Evolutionary conservation across 2,888 invertebrate species (phyloP).

Genomic region (Ichneumon xanthorius): DNA sequence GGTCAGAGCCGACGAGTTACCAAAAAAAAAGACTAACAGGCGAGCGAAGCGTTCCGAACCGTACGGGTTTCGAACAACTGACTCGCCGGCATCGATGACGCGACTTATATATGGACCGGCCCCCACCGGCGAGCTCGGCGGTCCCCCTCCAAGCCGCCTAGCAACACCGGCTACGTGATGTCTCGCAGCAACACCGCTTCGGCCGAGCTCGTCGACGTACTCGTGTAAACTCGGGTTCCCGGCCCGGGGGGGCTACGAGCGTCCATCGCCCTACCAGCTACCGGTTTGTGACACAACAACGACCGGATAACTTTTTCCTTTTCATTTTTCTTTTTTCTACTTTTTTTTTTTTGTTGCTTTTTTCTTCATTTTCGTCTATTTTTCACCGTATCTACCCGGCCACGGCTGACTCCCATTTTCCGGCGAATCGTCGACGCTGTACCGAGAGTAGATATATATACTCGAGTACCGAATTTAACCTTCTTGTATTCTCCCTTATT

Average conservation of each 20-base stretch:
- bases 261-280: conserved; percentile 69
- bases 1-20: conserved; percentile 1
- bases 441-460: background rate
- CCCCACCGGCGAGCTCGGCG: conserved; percentile 64
- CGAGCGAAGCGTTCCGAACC: conserved; percentile 25
- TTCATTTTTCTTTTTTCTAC: conserved; percentile 49
- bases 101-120: conserved; percentile 79
- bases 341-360: conserved; percentile 31
- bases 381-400: conserved; percentile 14
- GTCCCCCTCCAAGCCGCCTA: conserved; percentile 78
- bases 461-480: conserved; percentile 43
- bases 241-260: conserved; percentile 57
- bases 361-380: conserved; percentile 6
- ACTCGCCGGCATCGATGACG: conserved; percentile 80
- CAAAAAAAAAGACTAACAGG: background rate
- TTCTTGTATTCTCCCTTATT: conserved; percentile 15
- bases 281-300: conserved; percentile 71
- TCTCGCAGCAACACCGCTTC: conserved; percentile 76
- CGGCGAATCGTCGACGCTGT: conserved; percentile 10
- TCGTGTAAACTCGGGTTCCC: conserved; percentile 65
- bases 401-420: conserved; percentile 37
- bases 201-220: conserved; percentile 70
- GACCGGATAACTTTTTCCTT: conserved; percentile 68
- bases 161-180: conserved; percentile 84
- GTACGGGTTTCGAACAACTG: conserved; percentile 76